Conservation (phyloP, 1,140 invertebrate species). For the Carposina sasakii region DNA sequence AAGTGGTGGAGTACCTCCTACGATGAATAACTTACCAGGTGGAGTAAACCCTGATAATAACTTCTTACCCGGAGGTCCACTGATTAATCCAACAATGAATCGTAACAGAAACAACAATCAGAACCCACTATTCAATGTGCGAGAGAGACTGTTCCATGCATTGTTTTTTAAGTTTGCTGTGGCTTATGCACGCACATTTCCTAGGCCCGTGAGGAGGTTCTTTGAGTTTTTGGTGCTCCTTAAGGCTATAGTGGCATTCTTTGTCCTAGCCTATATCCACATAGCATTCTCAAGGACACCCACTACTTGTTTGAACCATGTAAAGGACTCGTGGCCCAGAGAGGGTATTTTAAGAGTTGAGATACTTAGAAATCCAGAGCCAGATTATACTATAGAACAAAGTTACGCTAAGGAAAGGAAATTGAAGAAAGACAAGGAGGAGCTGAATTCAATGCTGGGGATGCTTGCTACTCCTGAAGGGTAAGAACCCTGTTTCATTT, state of each 20-base stretch:
- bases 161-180: conserved; percentile 94
- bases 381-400: conserved; percentile 84
- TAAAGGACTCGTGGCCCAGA: conserved; percentile 93
- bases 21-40: conserved; percentile 59
- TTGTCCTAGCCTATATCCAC: conserved; percentile 95
- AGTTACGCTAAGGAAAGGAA: conserved; percentile 87
- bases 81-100: conserved; percentile 68
- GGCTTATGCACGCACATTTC: conserved; percentile 91
- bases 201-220: conserved; percentile 86
- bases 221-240: conserved; percentile 93
- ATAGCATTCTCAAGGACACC: conserved; percentile 93
- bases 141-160: conserved; percentile 96
- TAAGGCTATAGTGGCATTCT: conserved; percentile 92
- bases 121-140: conserved; percentile 86
- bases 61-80: conserved; percentile 63
- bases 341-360: conserved; percentile 98
- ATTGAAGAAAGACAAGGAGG: conserved; percentile 80
- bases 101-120: conserved; percentile 75
- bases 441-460: conserved; percentile 77
- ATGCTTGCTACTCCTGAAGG: conserved; percentile 80
- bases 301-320: conserved; percentile 93
- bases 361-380: conserved; percentile 85
- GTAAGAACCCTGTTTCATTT: conserved; percentile 53
- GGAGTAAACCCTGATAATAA: conserved; percentile 73
- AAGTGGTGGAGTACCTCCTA: conserved; percentile 44